A percentile compares a stretch with the other conserved stretches of the same genome.
phyloP scores from a whole-genome alignment of 2,113 vertebrate species.

The Silurus meridionalis region DNA sequence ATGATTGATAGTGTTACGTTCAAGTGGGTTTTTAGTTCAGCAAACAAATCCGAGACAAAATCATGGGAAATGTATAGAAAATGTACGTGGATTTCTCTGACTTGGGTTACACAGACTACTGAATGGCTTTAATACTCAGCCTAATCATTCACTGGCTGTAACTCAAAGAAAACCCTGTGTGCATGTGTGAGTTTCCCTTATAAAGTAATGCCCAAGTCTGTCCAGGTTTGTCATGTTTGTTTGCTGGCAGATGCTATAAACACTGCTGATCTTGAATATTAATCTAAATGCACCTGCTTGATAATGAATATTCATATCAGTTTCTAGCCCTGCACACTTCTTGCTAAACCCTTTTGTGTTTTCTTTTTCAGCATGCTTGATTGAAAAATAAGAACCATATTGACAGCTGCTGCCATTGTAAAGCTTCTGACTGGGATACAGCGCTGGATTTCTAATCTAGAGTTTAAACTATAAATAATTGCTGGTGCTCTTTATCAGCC shows the following conservation, averaged over 20 bases:
- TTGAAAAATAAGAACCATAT: background rate
- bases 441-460: background rate
- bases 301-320: background rate
- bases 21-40: background rate
- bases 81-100: background rate
- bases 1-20: background rate
- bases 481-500: background rate
- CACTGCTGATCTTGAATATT: background rate
- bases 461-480: background rate
- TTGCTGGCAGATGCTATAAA: constrained; percentile 3
- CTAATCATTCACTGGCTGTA: background rate
- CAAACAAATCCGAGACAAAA: background rate
- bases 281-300: background rate
- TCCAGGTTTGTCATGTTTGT: background rate
- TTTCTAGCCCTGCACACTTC: background rate
- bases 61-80: background rate
- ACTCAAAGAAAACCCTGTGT: background rate
- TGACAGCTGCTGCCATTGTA: background rate
- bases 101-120: background rate
- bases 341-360: background rate
- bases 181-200: background rate
- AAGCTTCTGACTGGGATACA: background rate
- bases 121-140: background rate
- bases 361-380: background rate
- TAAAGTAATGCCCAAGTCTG: constrained; percentile 1